Base-by-base conservation (phyloP, 92 coral and sea anemone species). In the Phenganax marumi region DNA sequence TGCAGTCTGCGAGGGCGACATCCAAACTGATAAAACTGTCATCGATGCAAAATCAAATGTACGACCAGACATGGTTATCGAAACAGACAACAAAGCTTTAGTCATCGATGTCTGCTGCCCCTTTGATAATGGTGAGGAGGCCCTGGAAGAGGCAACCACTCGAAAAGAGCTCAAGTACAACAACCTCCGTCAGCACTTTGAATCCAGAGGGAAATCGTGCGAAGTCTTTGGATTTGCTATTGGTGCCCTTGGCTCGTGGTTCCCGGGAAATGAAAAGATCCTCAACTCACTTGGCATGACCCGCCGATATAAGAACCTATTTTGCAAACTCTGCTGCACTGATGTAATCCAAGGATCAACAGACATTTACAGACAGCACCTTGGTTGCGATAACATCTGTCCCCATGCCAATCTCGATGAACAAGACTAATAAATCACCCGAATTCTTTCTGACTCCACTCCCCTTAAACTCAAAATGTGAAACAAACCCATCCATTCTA, bases 101-200 rank as follows among this genome's bases (percentile, higher is more conserved):
- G 64, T 79, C 56, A 79, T 79, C 39, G 84, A 79, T 69, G 61
- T 79, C 2, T 46, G 58, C 2, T 79, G 84, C 57, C 84, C 84
- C 39, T 79, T 79, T 46, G 84, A 79, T 46, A 79, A 79, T 62
- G 84, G 52, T 47, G 43, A 50, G 6, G 73, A 62, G 1, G 84
- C 84, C 58, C 57, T 79, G 24, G 50, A 43, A 50, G 73, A 26
- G 17, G 83, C 83, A 24, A 52, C 49, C 25, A 25, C 61, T 26
- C 26, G 72, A 16, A 79, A 79, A 49, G 14, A 12, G 19, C 46
- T 19, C 13, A 70, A 70, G 19, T 70, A 70, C 54, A 18, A 48
- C 18, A 0, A 33, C 56, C 76, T 70, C 76, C 7, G 16, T 3
- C 7, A 70, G 7, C 23, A 9, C 52, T 70, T 70, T 54, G 24